Evolutionary conservation across 2,888 invertebrate species (phyloP).

Genomic region (Petrolisthes cinctipes): DNA sequence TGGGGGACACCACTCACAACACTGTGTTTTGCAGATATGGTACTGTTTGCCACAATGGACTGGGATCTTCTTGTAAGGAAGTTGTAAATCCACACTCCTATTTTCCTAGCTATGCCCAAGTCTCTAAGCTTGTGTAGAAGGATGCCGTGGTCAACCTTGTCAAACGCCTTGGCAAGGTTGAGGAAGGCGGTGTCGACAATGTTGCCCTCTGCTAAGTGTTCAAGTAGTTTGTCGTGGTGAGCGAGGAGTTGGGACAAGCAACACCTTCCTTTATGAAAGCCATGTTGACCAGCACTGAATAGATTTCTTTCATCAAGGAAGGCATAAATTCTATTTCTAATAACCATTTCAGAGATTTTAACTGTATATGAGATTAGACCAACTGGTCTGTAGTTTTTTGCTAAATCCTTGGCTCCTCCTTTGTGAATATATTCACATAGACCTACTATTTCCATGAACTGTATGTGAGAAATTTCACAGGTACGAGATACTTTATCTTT

Average conservation of each 20-base stretch:
- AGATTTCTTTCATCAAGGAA: conserved; percentile 17
- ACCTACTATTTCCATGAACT: not conserved
- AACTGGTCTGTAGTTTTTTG: conserved; percentile 16
- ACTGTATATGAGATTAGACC: conserved; percentile 6
- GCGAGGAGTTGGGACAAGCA: conserved; percentile 24
- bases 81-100: conserved; percentile 19
- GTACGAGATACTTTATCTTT: too few species aligned
- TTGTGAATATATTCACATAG: not conserved
- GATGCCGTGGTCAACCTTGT: conserved; percentile 31
- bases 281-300: conserved; percentile 15
- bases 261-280: conserved; percentile 24
- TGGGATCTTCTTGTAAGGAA: conserved; percentile 34
- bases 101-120: conserved; percentile 24
- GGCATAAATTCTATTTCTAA: not conserved
- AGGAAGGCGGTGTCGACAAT: conserved; percentile 28
- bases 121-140: conserved; percentile 14
- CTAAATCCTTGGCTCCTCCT: not conserved
- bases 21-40: conserved; percentile 7
- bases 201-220: conserved; percentile 23
- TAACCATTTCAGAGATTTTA: conserved; percentile 25
- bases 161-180: conserved; percentile 19
- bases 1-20: too few species aligned
- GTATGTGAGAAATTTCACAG: too few species aligned
- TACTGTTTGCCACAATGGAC: conserved; percentile 1
- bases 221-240: conserved; percentile 16